These are phyloP conservation scores for Heliangelus exortis DNA, from an alignment of 2,797 vertebrate genomes.

Conservation along the genomic window DNA sequence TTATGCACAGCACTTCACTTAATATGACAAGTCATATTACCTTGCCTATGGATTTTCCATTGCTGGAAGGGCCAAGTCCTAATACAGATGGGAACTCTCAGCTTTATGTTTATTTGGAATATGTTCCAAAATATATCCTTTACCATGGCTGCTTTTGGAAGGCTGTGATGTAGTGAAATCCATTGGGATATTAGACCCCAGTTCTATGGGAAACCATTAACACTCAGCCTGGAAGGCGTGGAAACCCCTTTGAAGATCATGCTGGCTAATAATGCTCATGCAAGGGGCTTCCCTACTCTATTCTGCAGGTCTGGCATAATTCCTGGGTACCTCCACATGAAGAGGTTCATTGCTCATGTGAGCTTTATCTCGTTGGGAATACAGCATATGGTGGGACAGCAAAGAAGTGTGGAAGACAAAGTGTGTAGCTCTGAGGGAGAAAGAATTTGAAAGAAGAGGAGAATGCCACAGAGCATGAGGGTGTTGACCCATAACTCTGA, in stretches of 20 bases:
- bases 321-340: not conserved
- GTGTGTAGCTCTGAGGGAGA: not conserved
- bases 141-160: not conserved
- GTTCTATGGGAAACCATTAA: not conserved
- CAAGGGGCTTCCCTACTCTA: not conserved
- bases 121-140: constrained; percentile 21
- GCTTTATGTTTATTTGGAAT: constrained; percentile 23
- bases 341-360: not conserved
- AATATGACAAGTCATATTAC: not conserved
- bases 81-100: constrained; percentile 29
- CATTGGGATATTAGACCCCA: not conserved
- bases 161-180: not conserved
- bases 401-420: not conserved
- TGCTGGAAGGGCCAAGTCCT: not conserved
- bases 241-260: not conserved
- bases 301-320: not conserved
- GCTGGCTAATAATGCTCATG: not conserved
- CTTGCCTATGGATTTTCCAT: constrained; percentile 31
- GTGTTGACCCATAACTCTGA: not conserved
- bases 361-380: not conserved
- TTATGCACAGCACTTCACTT: not conserved
- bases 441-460: not conserved
- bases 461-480: not conserved
- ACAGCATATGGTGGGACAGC: not conserved
- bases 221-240: not conserved